Percentiles rank a stretch among this genome's conserved stretches.
Evolutionary conservation across 35 echinoderm and acorn worm genomes (phyloP).

Genomic region (Ophioderma brevispina): DNA sequence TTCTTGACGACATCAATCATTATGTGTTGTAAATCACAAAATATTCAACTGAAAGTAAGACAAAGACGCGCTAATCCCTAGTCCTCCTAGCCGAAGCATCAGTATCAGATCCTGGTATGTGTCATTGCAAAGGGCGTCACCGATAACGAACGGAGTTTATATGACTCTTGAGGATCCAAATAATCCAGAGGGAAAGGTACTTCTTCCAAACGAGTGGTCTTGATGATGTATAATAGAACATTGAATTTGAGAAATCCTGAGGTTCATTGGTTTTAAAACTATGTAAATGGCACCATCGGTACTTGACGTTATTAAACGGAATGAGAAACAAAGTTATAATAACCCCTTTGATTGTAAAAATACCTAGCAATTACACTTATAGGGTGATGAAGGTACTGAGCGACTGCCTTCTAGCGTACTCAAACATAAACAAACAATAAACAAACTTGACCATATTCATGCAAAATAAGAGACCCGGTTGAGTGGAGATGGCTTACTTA

Average conservation of each 20-base stretch:
- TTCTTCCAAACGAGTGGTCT: neutral
- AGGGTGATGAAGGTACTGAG: no score
- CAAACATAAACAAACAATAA: no score
- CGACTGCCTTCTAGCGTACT: no score
- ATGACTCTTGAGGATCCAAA: slow-evolving; percentile 1
- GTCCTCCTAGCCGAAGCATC: neutral
- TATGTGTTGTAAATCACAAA: neutral
- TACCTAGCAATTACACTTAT: no score
- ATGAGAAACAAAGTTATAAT: no score
- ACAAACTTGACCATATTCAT: no score
- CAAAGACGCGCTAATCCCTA: neutral
- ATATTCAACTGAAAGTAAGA: neutral
- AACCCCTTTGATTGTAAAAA: no score
- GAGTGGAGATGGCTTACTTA: no score
- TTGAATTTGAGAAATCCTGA: neutral
- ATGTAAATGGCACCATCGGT: no score
- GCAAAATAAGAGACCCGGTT: no score
- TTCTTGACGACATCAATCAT: neutral
- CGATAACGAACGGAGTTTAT: neutral
- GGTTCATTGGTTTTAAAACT: no score
- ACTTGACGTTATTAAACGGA: no score
- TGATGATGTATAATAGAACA: neutral
- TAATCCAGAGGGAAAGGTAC: slow-evolving; percentile 4
- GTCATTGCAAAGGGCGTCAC: neutral
- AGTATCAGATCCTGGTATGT: neutral